These are phyloP conservation scores for Lontra canadensis DNA, from an alignment of 2,113 vertebrate genomes.

Conservation along the genomic window DNA sequence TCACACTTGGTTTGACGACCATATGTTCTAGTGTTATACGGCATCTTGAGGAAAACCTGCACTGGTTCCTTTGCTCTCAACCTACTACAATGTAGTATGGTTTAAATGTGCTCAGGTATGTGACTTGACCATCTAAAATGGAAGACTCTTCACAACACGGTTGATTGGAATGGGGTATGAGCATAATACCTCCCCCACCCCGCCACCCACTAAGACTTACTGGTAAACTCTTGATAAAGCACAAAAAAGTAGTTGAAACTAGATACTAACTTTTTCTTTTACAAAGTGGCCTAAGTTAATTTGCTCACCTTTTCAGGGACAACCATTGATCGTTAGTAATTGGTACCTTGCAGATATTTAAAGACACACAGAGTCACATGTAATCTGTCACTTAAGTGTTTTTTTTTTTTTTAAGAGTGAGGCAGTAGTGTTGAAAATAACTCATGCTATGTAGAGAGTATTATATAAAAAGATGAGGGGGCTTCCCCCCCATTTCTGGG, in stretches of 20 bases:
- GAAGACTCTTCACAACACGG: neutral
- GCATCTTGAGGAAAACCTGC: neutral
- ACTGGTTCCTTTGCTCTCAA: neutral
- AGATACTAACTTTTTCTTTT: slow-evolving; percentile 3
- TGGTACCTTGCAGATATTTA: neutral
- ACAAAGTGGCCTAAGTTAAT: neutral
- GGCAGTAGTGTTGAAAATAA: slow-evolving; percentile 17
- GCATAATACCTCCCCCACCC: neutral
- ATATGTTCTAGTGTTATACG: slow-evolving; percentile 16
- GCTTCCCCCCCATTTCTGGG: neutral
- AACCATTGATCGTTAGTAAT: neutral
- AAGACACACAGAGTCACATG: neutral
- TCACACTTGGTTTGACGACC: slow-evolving; percentile 19
- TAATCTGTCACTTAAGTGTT: neutral
- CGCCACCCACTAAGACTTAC: neutral
- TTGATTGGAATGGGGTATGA: neutral
- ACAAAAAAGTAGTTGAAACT: neutral
- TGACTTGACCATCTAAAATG: neutral
- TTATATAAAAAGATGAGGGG: neutral
- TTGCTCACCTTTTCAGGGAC: neutral
- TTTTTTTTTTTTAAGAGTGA: neutral
- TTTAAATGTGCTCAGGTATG: neutral
- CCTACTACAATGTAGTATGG: neutral
- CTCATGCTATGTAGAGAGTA: neutral
- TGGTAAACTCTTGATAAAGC: neutral